Evolutionary conservation across 2,113 vertebrate genomes (phyloP).

Genomic region (Copsychus sechellarum): DNA sequence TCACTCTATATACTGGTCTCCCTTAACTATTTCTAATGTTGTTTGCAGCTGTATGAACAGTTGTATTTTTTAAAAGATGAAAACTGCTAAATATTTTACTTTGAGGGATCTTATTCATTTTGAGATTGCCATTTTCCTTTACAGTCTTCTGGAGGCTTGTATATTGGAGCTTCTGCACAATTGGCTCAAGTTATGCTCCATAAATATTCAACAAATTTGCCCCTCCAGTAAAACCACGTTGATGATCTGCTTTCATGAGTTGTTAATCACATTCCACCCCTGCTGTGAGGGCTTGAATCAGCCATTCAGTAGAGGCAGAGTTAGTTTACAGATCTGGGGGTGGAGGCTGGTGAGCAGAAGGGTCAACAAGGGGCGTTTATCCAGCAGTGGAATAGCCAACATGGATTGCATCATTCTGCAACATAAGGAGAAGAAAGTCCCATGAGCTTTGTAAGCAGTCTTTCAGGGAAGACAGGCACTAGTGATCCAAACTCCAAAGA

Average conservation of each 20-base stretch:
- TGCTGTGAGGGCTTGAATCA: neutral
- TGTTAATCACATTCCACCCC: neutral
- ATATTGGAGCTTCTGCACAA: neutral
- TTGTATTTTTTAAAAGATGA: neutral
- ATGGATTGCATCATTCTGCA: neutral
- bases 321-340: neutral
- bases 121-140: neutral
- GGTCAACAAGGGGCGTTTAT: neutral
- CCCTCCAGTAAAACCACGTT: neutral
- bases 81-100: neutral
- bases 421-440: neutral
- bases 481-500: neutral
- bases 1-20: neutral
- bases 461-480: neutral
- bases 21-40: constrained; percentile 33
- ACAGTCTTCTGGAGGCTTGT: neutral
- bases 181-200: neutral
- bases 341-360: neutral
- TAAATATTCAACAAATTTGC: constrained; percentile 24
- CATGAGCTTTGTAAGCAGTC: neutral
- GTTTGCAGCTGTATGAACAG: constrained; percentile 22
- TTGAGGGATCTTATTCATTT: neutral
- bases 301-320: neutral
- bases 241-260: neutral
- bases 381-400: neutral